Evolutionary conservation across 2,888 invertebrate genomes (phyloP), one percentile per base, ranked within the genome.

Genomic region (Galerucella nymphaeae): DNA sequence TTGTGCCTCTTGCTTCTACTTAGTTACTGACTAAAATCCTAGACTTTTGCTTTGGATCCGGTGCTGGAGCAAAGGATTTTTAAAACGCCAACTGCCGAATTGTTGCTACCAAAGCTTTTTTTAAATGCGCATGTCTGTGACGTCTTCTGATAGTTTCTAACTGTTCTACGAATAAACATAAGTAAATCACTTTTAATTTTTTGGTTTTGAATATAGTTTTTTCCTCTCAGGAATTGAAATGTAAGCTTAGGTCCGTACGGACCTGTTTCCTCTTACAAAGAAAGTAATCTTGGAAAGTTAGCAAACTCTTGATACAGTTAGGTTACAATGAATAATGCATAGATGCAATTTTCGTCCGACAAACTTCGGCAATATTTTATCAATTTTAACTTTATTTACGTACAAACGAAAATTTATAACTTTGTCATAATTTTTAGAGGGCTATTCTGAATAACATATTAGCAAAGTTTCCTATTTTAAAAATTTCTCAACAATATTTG

Each of bases 331-430:
- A 87, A 87, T 87, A 87, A 87, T 87, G 87, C 86, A 87, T 87
- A 84, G 85, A 86, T 87, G 87, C 87, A 87, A 87, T 87, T 87
- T 87, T 87, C 87, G 85, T 86, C 85, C 86, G 83, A 84, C 85
- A 86, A 87, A 87, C 86, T 87, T 87, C 84, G 79, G 87, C 86
- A 85, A 87, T 87, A 87, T 87, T 87, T 87, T 87, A 87, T 87
- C 87, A 87, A 87, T 87, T 87, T 86, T 84, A 86, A 87, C 86
- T 87, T 87, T 87, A 87, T 87, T 87, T 87, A 87, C 86, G 87
- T 87, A 86, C 86, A 87, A 87, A 87, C 86, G 86, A 85, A 85
- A 87, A 87, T 87, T 86, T 87, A 87, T 87, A 87, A 86, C 86
- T 84, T 83, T 82, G 85, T 85, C 85, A 85, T 86, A 86, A 86